These are phyloP conservation scores for Lordiphosa fenestrarum DNA, from an alignment of 2,888 invertebrate species.

Conservation along the genomic window DNA sequence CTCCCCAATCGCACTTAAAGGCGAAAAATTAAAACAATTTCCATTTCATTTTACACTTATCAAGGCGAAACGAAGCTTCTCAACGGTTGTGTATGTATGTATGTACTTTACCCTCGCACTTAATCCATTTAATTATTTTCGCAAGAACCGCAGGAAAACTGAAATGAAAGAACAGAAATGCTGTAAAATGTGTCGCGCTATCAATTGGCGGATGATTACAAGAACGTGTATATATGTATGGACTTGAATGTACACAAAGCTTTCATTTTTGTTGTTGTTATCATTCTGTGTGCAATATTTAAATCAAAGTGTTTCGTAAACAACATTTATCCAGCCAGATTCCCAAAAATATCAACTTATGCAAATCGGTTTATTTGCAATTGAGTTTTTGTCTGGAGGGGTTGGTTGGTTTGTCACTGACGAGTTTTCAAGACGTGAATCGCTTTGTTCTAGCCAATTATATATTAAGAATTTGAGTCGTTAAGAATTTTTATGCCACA, in stretches of 20 bases:
- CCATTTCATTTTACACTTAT: slow-evolving; percentile 1
- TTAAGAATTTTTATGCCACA: too few species aligned
- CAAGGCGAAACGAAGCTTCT: neutral
- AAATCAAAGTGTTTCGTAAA: too few species aligned
- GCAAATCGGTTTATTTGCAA: too few species aligned
- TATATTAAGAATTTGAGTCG: too few species aligned
- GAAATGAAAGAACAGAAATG: slow-evolving; percentile 12
- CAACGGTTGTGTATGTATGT: neutral
- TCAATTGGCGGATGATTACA: slow-evolving; percentile 9
- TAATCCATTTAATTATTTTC: slow-evolving; percentile 32
- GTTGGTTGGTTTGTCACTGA: too few species aligned
- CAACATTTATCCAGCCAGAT: too few species aligned
- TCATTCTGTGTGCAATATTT: too few species aligned
- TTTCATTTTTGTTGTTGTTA: neutral
- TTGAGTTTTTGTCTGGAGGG: too few species aligned
- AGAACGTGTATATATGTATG: neutral
- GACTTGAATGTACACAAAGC: neutral
- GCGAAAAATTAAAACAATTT: neutral
- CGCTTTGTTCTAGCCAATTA: too few species aligned
- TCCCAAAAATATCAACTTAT: too few species aligned
- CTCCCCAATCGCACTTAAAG: slow-evolving; percentile 1
- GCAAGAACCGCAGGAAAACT: slow-evolving; percentile 21
- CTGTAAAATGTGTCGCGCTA: slow-evolving; percentile 26
- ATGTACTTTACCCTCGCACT: slow-evolving; percentile 8
- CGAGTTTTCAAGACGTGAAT: too few species aligned